Evolutionary conservation across 2,797 vertebrate genomes (phyloP).

Genomic region (Hylomyscus alleni): DNA sequence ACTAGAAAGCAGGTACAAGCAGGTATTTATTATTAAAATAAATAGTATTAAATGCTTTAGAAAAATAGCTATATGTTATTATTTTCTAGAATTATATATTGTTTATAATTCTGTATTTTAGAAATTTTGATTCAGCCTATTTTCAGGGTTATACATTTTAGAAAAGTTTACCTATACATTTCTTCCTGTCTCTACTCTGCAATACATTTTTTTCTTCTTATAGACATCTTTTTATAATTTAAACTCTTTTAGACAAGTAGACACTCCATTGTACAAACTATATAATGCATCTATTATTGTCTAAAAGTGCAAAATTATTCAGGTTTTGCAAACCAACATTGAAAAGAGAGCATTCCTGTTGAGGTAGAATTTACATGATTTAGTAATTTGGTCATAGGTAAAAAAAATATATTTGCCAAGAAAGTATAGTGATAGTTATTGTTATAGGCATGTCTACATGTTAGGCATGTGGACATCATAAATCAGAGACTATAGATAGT

Average conservation of each 20-base stretch:
- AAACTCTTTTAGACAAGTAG: not conserved
- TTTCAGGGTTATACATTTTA: not conserved
- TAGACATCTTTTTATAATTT: not conserved
- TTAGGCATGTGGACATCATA: not conserved
- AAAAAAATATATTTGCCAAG: not conserved
- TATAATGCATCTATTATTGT: not conserved
- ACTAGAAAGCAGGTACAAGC: conserved; percentile 37
- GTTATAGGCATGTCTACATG: too few species aligned
- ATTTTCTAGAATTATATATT: not conserved
- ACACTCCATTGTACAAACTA: not conserved
- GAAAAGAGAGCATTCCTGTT: not conserved
- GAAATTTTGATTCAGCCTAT: not conserved
- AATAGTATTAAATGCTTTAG: not conserved
- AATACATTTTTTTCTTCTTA: not conserved
- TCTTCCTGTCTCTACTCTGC: not conserved
- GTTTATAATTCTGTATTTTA: not conserved
- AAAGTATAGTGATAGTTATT: not conserved
- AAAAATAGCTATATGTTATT: not conserved
- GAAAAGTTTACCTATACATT: not conserved
- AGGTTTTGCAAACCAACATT: not conserved
- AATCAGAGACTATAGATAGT: not conserved
- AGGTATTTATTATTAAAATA: not conserved
- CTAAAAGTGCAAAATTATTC: not conserved
- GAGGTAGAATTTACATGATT: not conserved
- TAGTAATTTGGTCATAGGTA: not conserved